These are phyloP conservation scores for Electrophaes corylata DNA, from an alignment of 2,888 invertebrate genomes.

Conservation along the genomic window DNA sequence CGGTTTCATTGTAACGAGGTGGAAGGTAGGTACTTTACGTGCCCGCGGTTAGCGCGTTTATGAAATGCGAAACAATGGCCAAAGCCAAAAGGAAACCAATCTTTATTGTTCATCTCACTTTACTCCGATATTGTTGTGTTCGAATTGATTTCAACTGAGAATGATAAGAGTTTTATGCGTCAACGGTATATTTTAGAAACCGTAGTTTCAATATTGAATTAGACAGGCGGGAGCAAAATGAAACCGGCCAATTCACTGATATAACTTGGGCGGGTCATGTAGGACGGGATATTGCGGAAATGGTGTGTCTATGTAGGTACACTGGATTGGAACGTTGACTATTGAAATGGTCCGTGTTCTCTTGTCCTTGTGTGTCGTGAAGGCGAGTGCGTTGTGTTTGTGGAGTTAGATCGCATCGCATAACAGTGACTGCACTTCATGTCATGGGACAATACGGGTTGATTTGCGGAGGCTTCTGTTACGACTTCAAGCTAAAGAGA, in stretches of 20 bases:
- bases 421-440: constrained; percentile 48
- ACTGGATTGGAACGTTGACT: constrained; percentile 46
- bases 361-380: constrained; percentile 49
- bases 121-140: constrained; percentile 67
- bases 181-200: constrained; percentile 68
- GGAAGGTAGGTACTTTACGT: constrained; percentile 33
- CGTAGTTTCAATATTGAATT: constrained; percentile 71
- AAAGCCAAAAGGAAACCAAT: constrained; percentile 64
- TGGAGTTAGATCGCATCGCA: constrained; percentile 32
- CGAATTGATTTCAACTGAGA: constrained; percentile 70
- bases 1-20: constrained; percentile 38
- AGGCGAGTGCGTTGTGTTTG: constrained; percentile 31
- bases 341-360: constrained; percentile 56
- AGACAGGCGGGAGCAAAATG: constrained; percentile 55
- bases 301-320: constrained; percentile 35
- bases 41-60: constrained; percentile 61
- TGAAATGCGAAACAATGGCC: constrained; percentile 71
- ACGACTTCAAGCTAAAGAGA: constrained; percentile 33
- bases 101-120: constrained; percentile 70
- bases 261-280: constrained; percentile 46
- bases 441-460: constrained; percentile 51
- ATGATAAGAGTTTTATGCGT: constrained; percentile 72
- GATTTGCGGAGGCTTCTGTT: constrained; percentile 46
- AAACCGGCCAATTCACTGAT: constrained; percentile 53
- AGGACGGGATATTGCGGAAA: constrained; percentile 49